These are phyloP conservation scores for Agapetus fuscipes DNA, from an alignment of 2,888 invertebrate species.

Conservation along the genomic window DNA sequence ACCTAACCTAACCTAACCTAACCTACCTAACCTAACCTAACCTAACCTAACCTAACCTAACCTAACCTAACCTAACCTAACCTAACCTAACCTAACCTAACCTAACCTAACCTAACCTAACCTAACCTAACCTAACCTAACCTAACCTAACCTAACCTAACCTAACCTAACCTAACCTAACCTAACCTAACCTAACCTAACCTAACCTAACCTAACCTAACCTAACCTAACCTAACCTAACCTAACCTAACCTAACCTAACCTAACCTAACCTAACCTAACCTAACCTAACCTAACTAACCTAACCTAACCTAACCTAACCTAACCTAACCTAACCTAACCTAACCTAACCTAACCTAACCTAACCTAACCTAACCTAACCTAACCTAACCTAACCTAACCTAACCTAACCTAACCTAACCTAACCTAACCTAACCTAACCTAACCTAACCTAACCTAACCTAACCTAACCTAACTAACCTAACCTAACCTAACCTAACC, in stretches of 20 bases:
- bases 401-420: conserved; percentile 20
- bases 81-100: too few species aligned
- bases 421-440: conserved; percentile 19
- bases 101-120: too few species aligned
- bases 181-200: conserved; percentile 21
- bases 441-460: conserved; percentile 20
- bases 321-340: conserved; percentile 21
- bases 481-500: not conserved
- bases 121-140: too few species aligned
- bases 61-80: too few species aligned
- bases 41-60: too few species aligned
- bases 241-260: conserved; percentile 22
- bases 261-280: conserved; percentile 21
- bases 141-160: conserved; percentile 18
- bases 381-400: conserved; percentile 18
- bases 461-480: conserved; percentile 16
- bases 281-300: conserved; percentile 23
- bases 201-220: conserved; percentile 22
- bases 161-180: conserved; percentile 20
- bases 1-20: too few species aligned
- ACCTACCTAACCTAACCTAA: too few species aligned
- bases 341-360: conserved; percentile 13
- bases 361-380: conserved; percentile 15
- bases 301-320: conserved; percentile 23
- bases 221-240: conserved; percentile 22